Percentiles rank a stretch among this genome's conserved stretches.
Evolutionary conservation across 1,140 invertebrate species (phyloP).

Genomic region (Hirudo medicinalis): DNA sequence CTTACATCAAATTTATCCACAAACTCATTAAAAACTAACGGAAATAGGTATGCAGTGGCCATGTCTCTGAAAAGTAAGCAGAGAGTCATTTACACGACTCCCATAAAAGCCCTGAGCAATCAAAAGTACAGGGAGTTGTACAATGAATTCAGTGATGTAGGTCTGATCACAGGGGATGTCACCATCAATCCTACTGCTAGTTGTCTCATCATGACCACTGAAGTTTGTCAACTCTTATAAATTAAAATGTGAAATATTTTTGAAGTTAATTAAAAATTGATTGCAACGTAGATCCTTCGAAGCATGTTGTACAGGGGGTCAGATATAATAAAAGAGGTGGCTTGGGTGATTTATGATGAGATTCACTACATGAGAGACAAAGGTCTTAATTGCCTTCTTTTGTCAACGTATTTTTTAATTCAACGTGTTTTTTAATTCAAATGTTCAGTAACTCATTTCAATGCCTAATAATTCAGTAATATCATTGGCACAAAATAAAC

Average conservation of each 20-base stretch:
- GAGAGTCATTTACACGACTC: conserved; percentile 96
- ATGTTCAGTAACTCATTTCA: too few species aligned
- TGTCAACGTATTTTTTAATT: not conserved
- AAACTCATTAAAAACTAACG: not conserved
- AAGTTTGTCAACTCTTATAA: conserved; percentile 46
- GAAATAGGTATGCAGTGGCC: conserved; percentile 55
- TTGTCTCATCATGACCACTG: conserved; percentile 98
- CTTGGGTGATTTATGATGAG: conserved; percentile 99
- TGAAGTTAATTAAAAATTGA: not conserved
- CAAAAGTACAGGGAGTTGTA: conserved; percentile 97
- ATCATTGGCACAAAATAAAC: too few species aligned
- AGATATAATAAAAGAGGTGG: conserved; percentile 91
- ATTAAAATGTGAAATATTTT: too few species aligned
- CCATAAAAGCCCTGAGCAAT: conserved; percentile 98
- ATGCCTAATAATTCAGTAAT: too few species aligned
- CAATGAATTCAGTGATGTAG: conserved; percentile 92
- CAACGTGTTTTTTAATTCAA: not conserved
- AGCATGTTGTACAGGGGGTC: conserved; percentile 98
- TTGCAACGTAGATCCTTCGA: conserved; percentile 63
- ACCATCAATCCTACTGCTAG: conserved; percentile 95
- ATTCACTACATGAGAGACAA: conserved; percentile 99
- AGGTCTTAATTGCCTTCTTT: conserved; percentile 31
- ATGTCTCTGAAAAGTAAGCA: conserved; percentile 58
- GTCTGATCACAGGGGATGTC: conserved; percentile 94
- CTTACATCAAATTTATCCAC: not conserved